Percentiles rank a stretch among this genome's conserved stretches.
Conservation (phyloP, 2,888 invertebrate species). For the Catocala fraxini region DNA sequence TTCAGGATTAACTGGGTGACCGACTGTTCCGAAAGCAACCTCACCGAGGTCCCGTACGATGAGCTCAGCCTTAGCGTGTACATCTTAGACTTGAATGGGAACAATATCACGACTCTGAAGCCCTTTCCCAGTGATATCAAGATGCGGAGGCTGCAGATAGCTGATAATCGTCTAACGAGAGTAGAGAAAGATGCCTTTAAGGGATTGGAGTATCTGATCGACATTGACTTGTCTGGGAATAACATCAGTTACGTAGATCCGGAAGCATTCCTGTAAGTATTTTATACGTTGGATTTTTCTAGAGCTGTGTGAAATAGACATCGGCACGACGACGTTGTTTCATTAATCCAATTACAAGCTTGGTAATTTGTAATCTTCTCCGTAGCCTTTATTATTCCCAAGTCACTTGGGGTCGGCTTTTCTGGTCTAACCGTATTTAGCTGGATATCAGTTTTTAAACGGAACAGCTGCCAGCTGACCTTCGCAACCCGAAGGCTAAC, state of each 20-base stretch:
- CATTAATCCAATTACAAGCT: constrained; percentile 29
- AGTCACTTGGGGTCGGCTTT: too few species aligned
- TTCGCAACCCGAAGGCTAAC: too few species aligned
- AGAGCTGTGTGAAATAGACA: not conserved
- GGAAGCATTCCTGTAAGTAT: constrained; percentile 89
- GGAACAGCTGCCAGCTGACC: too few species aligned
- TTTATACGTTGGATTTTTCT: not conserved
- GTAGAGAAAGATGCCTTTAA: constrained; percentile 89
- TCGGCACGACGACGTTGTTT: constrained; percentile 15
- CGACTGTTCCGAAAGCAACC: constrained; percentile 92
- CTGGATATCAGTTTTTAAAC: too few species aligned
- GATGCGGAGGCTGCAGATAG: constrained; percentile 90
- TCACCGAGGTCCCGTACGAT: constrained; percentile 90
- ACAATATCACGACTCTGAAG: constrained; percentile 88
- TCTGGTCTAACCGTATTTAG: too few species aligned
- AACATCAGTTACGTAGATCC: constrained; percentile 89
- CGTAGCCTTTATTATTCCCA: too few species aligned
- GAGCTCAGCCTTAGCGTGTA: constrained; percentile 91
- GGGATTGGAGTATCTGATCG: constrained; percentile 90
- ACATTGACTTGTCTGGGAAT: constrained; percentile 91
- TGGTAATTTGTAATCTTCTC: constrained; percentile 13
- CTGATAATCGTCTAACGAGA: constrained; percentile 89
- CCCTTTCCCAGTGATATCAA: constrained; percentile 91
- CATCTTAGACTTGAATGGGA: constrained; percentile 91
- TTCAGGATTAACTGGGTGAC: constrained; percentile 93